phyloP scores from a whole-genome alignment of 2,113 vertebrate genomes.

The Pterocles gutturalis region DNA sequence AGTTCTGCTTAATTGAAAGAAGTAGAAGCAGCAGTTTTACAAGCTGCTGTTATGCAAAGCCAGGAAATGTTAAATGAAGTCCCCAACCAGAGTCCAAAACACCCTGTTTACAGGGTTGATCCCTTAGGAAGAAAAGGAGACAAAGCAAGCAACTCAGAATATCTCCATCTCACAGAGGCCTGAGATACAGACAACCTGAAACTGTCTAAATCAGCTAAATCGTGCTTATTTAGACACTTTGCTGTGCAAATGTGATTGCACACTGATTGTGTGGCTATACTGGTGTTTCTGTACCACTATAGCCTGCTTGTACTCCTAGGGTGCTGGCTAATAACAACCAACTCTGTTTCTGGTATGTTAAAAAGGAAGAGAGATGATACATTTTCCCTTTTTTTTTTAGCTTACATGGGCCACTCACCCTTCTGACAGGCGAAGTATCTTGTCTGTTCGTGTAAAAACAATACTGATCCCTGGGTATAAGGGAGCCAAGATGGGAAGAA shows the following conservation, averaged over 20 bases:
- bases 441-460: neutral
- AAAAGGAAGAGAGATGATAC: neutral
- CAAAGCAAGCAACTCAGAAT: neutral
- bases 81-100: neutral
- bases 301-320: neutral
- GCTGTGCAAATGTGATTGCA: neutral
- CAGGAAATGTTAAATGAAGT: neutral
- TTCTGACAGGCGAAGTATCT: neutral
- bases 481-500: neutral
- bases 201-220: neutral
- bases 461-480: neutral
- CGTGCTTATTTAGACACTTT: neutral
- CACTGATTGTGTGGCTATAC: neutral
- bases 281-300: neutral
- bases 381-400: neutral
- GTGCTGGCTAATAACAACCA: neutral
- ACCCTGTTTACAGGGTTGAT: neutral
- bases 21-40: neutral
- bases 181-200: neutral
- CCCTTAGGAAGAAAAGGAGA: neutral
- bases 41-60: neutral
- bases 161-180: rapidly evolving
- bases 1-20: neutral
- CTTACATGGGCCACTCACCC: neutral
- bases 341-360: neutral